Percentiles rank a stretch among this genome's conserved stretches.
These are phyloP conservation scores for Ernsta delagoae DNA, from an alignment of 2,888 invertebrate species.

Conservation along the genomic window DNA sequence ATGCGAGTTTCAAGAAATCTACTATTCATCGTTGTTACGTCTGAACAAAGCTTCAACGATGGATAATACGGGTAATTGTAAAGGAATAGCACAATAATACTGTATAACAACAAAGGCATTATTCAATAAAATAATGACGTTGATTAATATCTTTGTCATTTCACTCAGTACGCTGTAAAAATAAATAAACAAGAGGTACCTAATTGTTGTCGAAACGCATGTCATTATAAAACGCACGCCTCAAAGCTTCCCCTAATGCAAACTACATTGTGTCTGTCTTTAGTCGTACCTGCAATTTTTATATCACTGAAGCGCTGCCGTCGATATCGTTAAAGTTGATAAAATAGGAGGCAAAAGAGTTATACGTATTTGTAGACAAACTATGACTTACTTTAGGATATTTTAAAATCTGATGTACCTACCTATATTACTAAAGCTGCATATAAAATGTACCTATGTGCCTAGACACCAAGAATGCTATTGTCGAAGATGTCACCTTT, in stretches of 20 bases:
- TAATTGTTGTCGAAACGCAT: constrained; percentile 33
- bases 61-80: background rate
- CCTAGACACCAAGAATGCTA: too few relatives aligned
- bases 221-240: constrained; percentile 36
- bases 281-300: constrained; percentile 25
- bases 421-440: too few relatives aligned
- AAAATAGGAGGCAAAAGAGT: background rate
- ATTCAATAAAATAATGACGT: constrained; percentile 30
- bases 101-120: constrained; percentile 16
- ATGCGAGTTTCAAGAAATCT: background rate
- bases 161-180: constrained; percentile 24
- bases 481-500: constrained; percentile 9
- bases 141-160: constrained; percentile 35
- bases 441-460: too few relatives aligned
- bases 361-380: too few relatives aligned
- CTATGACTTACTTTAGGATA: too few relatives aligned
- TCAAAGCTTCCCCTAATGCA: constrained; percentile 34
- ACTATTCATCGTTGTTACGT: background rate
- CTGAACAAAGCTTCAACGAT: background rate
- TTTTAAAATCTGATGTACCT: too few relatives aligned
- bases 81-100: constrained; percentile 8
- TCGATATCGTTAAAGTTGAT: constrained; percentile 17
- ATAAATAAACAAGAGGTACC: constrained; percentile 26
- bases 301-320: constrained; percentile 16
- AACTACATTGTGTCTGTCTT: constrained; percentile 26